A percentile compares a stretch with the other conserved stretches of the same genome.
Evolutionary conservation across 23 tunicate genomes (phyloP).

Genomic region (Ascidia mentula): DNA sequence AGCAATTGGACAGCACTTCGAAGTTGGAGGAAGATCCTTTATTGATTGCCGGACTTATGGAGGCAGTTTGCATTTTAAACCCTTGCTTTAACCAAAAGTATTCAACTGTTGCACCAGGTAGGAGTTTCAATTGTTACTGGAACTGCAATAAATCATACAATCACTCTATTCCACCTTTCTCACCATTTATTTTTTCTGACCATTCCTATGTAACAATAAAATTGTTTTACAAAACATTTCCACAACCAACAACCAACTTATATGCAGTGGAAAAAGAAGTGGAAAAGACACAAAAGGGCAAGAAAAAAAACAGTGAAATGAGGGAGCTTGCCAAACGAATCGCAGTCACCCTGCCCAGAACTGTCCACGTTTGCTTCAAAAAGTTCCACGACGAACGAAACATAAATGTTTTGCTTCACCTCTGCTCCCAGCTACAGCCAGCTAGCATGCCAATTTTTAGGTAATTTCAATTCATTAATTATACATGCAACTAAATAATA

Average conservation of each 20-base stretch:
- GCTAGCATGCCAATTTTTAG: slow-evolving; percentile 69
- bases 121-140: too few relatives aligned
- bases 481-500: too few relatives aligned
- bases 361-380: slow-evolving; percentile 57
- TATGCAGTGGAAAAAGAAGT: neutral
- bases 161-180: too few relatives aligned
- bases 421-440: slow-evolving; percentile 72
- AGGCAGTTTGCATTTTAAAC: slow-evolving; percentile 29
- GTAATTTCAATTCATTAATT: too few relatives aligned
- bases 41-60: slow-evolving; percentile 27
- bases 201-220: too few relatives aligned
- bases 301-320: neutral
- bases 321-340: neutral
- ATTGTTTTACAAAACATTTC: too few relatives aligned
- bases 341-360: slow-evolving; percentile 27
- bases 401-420: slow-evolving; percentile 56
- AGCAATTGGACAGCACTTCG: neutral
- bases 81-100: neutral
- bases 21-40: slow-evolving; percentile 12
- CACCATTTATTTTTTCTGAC: too few relatives aligned
- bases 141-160: too few relatives aligned
- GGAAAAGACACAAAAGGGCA: neutral
- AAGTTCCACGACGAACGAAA: slow-evolving; percentile 63
- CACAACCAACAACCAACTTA: too few relatives aligned
- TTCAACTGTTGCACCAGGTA: neutral